A percentile compares a stretch with the other conserved stretches of the same genome.
These are phyloP conservation scores for Bovichtus variegatus DNA, from an alignment of 2,797 vertebrate genomes.

Conservation along the genomic window DNA sequence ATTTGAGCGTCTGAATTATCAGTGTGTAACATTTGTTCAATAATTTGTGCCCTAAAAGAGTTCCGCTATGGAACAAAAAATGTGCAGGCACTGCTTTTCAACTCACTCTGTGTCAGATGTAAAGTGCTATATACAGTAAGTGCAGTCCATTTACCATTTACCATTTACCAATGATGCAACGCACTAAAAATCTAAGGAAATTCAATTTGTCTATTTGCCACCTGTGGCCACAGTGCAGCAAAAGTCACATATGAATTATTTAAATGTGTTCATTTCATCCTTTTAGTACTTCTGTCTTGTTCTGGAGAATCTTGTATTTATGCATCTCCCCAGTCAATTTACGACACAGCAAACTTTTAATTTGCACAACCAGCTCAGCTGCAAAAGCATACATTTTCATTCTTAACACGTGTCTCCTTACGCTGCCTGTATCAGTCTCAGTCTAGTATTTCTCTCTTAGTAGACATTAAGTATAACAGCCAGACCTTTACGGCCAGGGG, in stretches of 20 bases:
- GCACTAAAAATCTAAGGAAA: background rate
- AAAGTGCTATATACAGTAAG: too few species aligned
- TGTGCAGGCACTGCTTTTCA: too few species aligned
- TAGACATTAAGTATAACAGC: conserved; percentile 31
- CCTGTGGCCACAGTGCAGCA: background rate
- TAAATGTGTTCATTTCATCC: background rate
- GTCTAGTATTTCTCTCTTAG: conserved; percentile 6
- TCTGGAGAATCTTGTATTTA: background rate
- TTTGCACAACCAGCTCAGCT: background rate
- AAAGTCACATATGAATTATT: background rate
- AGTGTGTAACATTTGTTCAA: background rate
- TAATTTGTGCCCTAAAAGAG: background rate
- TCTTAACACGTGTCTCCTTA: background rate
- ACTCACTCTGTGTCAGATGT: background rate
- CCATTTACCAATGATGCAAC: too few species aligned
- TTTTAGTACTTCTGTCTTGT: background rate
- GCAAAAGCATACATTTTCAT: background rate
- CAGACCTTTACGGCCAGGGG: conserved; percentile 20
- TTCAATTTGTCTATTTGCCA: background rate
- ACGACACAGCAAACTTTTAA: background rate
- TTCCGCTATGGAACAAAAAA: background rate
- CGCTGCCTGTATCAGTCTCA: background rate
- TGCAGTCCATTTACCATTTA: too few species aligned
- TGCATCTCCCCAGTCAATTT: background rate
- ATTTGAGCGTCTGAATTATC: background rate